These are phyloP conservation scores for Eucera pruinosa DNA, from an alignment of 2,888 invertebrate species.

Conservation along the genomic window DNA sequence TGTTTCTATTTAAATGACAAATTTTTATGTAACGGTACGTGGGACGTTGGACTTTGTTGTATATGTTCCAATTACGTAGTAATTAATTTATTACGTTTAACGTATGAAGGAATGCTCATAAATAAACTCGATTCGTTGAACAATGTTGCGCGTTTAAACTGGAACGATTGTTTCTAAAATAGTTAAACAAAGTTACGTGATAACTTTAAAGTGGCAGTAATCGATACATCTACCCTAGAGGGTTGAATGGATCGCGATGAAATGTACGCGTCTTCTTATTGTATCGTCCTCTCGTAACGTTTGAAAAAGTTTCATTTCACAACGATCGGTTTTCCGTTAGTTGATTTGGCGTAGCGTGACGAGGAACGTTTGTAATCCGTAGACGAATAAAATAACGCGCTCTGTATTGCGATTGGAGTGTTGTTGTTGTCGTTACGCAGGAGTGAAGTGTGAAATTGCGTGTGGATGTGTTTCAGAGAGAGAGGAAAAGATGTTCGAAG, in stretches of 20 bases:
- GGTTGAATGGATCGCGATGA: slow-evolving; percentile 1
- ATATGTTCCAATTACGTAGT: too few species aligned
- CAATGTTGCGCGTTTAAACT: too few species aligned
- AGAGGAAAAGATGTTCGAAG: slow-evolving; percentile 35
- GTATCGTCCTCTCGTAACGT: neutral
- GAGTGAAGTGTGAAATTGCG: slow-evolving; percentile 42
- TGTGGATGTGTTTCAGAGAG: slow-evolving; percentile 40
- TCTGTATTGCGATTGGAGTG: slow-evolving; percentile 52
- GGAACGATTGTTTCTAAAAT: too few species aligned
- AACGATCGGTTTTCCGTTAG: neutral
- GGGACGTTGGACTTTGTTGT: too few species aligned
- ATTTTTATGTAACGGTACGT: too few species aligned
- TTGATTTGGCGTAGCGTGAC: slow-evolving; percentile 29
- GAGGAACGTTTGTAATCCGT: slow-evolving; percentile 47
- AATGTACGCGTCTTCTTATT: neutral
- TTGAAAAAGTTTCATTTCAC: neutral
- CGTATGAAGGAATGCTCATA: too few species aligned
- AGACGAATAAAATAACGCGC: slow-evolving; percentile 41
- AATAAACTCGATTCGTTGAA: too few species aligned
- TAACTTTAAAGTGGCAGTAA: too few species aligned
- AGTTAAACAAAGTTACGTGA: too few species aligned
- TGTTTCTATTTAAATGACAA: too few species aligned
- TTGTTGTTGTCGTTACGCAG: slow-evolving; percentile 29
- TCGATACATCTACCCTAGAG: too few species aligned
- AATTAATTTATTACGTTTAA: too few species aligned